These are phyloP conservation scores for Pristiophorus japonicus DNA, from an alignment of 2,113 vertebrate species.

Conservation along the genomic window DNA sequence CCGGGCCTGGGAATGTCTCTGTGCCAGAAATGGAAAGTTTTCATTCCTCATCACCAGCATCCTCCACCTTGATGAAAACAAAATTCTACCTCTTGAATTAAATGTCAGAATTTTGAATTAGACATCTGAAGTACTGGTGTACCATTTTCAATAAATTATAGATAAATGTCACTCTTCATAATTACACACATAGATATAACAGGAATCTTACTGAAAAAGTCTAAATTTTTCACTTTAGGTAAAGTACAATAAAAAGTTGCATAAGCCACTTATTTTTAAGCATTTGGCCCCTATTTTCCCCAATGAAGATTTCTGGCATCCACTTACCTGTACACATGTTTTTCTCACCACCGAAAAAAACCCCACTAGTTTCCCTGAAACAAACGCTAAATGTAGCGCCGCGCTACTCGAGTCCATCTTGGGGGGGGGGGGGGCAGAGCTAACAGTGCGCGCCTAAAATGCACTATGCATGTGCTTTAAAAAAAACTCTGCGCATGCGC, in stretches of 20 bases:
- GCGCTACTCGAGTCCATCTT: too few species aligned
- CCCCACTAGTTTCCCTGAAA: too few species aligned
- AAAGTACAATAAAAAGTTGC: neutral
- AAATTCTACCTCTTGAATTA: neutral
- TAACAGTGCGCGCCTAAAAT: too few species aligned
- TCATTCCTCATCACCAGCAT: neutral
- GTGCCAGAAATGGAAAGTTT: neutral
- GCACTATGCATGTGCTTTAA: too few species aligned
- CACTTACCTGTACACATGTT: too few species aligned
- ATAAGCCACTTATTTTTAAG: neutral
- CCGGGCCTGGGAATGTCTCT: neutral
- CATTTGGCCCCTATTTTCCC: too few species aligned
- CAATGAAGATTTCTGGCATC: too few species aligned
- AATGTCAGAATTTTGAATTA: neutral
- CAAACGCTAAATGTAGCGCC: too few species aligned
- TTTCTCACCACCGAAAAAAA: too few species aligned
- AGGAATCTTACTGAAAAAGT: neutral
- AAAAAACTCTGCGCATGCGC: too few species aligned
- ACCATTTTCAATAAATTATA: neutral
- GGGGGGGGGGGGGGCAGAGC: too few species aligned
- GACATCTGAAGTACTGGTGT: neutral
- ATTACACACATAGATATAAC: neutral
- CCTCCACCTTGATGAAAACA: neutral
- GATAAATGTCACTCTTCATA: neutral
- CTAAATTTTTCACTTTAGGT: neutral